These are phyloP conservation scores for Natator depressus DNA, from an alignment of 2,113 vertebrate species.

Conservation along the genomic window DNA sequence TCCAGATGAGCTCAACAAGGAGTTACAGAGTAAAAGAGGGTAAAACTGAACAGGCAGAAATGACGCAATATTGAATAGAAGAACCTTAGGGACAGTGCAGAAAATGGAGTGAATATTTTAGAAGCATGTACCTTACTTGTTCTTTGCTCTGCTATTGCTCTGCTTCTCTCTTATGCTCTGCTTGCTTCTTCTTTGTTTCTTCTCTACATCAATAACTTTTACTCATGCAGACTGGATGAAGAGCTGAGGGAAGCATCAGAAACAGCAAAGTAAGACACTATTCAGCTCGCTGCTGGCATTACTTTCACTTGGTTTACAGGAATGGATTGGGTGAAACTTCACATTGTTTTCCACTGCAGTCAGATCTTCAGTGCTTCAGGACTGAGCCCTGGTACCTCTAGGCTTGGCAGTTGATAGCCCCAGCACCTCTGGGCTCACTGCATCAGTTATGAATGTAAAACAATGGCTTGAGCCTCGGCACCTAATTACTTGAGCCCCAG, in stretches of 20 bases:
- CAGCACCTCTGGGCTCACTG: no score
- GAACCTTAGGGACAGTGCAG: background rate
- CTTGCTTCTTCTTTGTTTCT: slow-evolving; percentile 78
- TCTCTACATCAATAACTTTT: slow-evolving; percentile 76
- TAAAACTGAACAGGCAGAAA: background rate
- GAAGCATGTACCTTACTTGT: slow-evolving; percentile 43
- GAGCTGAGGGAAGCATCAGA: slow-evolving; percentile 91
- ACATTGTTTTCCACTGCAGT: background rate
- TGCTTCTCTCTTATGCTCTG: slow-evolving; percentile 80
- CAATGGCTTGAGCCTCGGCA: no score
- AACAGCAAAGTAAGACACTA: slow-evolving; percentile 89
- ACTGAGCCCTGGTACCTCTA: no score
- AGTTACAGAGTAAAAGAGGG: slow-evolving; percentile 16
- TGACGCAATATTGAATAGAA: background rate
- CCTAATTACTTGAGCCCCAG: no score
- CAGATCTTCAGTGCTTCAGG: background rate
- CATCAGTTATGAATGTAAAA: no score
- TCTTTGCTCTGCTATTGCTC: slow-evolving; percentile 79
- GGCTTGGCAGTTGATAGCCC: no score
- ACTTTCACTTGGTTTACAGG: slow-evolving; percentile 48
- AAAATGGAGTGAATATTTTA: background rate
- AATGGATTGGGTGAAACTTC: slow-evolving; percentile 49
- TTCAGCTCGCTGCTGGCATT: slow-evolving; percentile 66
- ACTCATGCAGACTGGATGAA: slow-evolving; percentile 91
- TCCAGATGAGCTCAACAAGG: slow-evolving; percentile 38